Conservation (phyloP, 2,797 vertebrate genomes). For the Cryptoblepharus egeriae region DNA sequence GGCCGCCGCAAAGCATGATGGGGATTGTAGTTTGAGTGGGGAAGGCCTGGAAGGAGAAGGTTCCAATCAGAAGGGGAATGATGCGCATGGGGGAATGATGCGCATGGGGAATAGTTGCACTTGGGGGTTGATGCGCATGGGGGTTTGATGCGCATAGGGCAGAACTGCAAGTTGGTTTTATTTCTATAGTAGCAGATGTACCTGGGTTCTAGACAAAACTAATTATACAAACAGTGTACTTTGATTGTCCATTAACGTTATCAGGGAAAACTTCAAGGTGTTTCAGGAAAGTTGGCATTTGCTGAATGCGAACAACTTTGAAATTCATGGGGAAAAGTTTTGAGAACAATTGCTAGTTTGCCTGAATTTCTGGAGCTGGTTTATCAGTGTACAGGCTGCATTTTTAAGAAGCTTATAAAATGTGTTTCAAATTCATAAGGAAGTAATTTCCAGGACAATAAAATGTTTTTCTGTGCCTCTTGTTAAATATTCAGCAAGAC, state of each 20-base stretch:
- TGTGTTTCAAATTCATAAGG: neutral
- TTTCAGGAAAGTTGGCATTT: neutral
- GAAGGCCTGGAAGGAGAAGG: too few relatives aligned
- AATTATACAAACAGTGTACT: neutral
- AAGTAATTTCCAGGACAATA: neutral
- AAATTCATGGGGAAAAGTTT: neutral
- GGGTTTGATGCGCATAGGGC: too few relatives aligned
- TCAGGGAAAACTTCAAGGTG: neutral
- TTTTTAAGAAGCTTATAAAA: neutral
- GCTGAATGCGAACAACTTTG: neutral
- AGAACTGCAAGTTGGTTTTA: too few relatives aligned
- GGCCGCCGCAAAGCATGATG: neutral
- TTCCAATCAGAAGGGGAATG: too few relatives aligned
- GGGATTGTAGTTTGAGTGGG: constrained; percentile 14
- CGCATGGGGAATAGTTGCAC: too few relatives aligned
- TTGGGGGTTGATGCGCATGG: too few relatives aligned
- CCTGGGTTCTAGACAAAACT: neutral
- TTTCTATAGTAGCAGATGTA: neutral
- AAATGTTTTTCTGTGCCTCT: neutral
- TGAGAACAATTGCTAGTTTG: neutral
- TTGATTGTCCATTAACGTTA: neutral
- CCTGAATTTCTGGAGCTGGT: neutral
- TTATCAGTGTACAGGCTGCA: neutral
- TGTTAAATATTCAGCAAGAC: neutral
- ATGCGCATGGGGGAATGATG: too few relatives aligned